Evolutionary conservation across 2,888 invertebrate species (phyloP).

Genomic region (Labia minor): DNA sequence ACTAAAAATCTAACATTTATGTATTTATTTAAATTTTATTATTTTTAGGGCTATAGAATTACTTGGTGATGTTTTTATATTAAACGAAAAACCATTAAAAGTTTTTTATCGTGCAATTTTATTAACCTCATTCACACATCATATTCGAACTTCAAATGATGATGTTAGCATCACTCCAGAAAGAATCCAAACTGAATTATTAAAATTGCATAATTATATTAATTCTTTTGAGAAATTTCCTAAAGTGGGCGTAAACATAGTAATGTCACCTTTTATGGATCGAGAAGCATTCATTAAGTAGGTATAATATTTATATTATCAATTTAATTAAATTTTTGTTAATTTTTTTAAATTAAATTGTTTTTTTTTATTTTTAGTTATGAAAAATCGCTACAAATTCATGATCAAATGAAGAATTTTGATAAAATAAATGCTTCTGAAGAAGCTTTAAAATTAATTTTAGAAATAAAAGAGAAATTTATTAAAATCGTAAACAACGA

Average conservation of each 20-base stretch:
- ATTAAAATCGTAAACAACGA: neutral
- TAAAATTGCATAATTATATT: neutral
- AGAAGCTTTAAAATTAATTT: neutral
- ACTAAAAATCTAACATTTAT: no score
- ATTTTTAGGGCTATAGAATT: neutral
- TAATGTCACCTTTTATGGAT: neutral
- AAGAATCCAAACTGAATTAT: neutral
- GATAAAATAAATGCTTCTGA: neutral
- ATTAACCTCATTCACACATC: neutral
- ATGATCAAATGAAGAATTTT: neutral
- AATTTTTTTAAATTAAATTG: no score
- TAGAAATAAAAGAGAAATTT: neutral
- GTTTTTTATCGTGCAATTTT: neutral
- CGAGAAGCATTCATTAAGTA: neutral
- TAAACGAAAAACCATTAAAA: neutral
- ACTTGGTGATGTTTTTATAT: neutral
- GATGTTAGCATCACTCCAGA: neutral
- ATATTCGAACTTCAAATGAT: neutral
- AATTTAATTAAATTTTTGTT: no score
- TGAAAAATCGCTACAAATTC: neutral
- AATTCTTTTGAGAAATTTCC: neutral
- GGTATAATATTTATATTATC: no score
- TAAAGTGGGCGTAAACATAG: neutral
- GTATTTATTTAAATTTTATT: neutral
- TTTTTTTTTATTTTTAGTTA: neutral